Evolutionary conservation across 2,113 vertebrate genomes (phyloP), one percentile per base, ranked within the genome.

Genomic region (Notarius quadriscutis): DNA sequence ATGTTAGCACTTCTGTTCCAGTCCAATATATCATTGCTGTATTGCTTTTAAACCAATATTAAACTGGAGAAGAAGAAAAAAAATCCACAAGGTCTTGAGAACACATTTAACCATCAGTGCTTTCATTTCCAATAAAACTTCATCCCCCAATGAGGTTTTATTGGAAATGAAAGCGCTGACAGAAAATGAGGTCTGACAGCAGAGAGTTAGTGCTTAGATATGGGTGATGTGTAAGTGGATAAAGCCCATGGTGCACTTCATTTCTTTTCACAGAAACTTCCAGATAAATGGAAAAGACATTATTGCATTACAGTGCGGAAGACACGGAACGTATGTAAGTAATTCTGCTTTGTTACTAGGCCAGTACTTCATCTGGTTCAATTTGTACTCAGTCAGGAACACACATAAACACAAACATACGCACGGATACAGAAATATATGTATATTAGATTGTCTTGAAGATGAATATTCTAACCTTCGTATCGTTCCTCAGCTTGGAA

Each of bases 61-160:
- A 81, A 34, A 34, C 78, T 60, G 27, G 25, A 34, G 53, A 17
- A 25, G 25, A 50, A 9, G 7, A 72, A 72, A 41, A 20, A 22
- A 55, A 27, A n/a, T 17, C 5, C 67, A 69, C n/a, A 58, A 27
- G 53, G 27, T 81, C 51, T 60, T 41, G 57, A 81, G 57, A 41
- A 81, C 79, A 25, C 79, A 41, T 41, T 60, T 34, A 81, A 62
- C 79, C 79, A 41, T n/a, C 72, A 75, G 67, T 60, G 67, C 75
- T 80, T 86, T 86, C 75, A 57, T 34, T 80, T 86, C 85, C 50
- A 75, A 81, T 87, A 81, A 87, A 87, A 71, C 55, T 58, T 87
- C 79, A 55, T 51, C 25, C 25, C 18, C 17, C 34, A 48, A 51
- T 55, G 79, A 82, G 67, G 25, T 17, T 87, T 87, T 81, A 87